Percentiles rank a stretch among this genome's conserved stretches.
Evolutionary conservation across 2,888 invertebrate genomes (phyloP).

Genomic region (Cephalotes varians): DNA sequence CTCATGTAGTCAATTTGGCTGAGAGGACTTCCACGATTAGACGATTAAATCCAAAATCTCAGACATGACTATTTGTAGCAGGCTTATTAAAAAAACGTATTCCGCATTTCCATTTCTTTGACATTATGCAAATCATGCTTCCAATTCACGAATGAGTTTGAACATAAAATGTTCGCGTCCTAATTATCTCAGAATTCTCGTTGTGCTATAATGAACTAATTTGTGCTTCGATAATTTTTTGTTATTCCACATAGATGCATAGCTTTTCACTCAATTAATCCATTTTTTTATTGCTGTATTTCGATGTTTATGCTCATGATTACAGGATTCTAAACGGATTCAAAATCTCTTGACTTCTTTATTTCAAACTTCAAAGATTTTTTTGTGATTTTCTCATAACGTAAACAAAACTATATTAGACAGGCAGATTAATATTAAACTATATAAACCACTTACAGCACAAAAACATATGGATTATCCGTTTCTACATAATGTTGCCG

Average conservation of each 20-base stretch:
- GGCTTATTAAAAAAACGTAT: neutral
- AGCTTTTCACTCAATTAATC: neutral
- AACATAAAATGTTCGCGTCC: neutral
- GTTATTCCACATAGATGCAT: neutral
- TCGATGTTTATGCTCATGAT: neutral
- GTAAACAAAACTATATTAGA: neutral
- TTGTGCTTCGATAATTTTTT: neutral
- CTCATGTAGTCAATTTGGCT: neutral
- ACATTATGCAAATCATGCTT: neutral
- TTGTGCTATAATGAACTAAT: neutral
- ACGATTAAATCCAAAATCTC: neutral
- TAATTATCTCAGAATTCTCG: neutral
- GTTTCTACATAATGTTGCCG: slow-evolving; percentile 20
- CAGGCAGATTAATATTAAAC: neutral
- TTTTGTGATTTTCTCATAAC: neutral
- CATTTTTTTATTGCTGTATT: neutral
- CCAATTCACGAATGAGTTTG: neutral
- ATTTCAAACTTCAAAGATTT: neutral
- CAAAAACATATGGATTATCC: neutral
- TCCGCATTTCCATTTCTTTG: slow-evolving; percentile 7
- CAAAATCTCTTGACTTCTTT: neutral
- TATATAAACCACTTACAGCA: neutral
- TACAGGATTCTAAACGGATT: neutral
- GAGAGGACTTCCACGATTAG: neutral
- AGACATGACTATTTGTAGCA: neutral